Evolutionary conservation across 2,113 vertebrate species (phyloP).

Genomic region (Pelmatolapia mariae): DNA sequence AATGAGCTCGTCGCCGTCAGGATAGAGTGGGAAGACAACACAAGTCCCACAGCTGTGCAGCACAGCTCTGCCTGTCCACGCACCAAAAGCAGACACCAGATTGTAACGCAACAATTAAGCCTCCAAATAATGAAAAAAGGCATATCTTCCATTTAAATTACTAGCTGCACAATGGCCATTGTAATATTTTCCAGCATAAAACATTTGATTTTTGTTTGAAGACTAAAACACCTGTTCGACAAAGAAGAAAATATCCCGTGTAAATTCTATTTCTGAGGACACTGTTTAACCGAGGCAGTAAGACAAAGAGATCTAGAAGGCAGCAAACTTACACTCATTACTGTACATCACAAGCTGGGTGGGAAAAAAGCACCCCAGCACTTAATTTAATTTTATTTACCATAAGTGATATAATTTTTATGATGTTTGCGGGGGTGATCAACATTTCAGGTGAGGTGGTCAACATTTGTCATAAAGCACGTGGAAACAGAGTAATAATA

Average conservation of each 20-base stretch:
- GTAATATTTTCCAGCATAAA: not conserved
- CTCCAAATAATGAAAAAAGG: not conserved
- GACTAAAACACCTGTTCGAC: not conserved
- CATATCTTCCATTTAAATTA: not conserved
- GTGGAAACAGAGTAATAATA: not conserved
- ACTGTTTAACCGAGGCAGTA: not conserved
- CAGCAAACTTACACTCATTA: not conserved
- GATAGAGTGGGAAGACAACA: constrained; percentile 9
- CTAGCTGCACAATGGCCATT: not conserved
- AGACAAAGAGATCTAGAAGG: not conserved
- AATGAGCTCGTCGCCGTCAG: constrained; percentile 59
- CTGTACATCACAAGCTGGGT: not conserved
- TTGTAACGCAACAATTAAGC: not conserved
- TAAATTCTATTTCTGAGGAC: not conserved
- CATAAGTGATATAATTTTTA: constrained; percentile 5
- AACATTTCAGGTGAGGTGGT: not conserved
- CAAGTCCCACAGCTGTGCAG: constrained; percentile 13
- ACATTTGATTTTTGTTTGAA: not conserved
- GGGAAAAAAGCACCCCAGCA: not conserved
- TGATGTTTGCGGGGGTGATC: not conserved
- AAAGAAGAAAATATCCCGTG: not conserved
- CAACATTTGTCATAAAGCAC: not conserved
- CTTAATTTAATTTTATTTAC: not conserved
- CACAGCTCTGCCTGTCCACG: not conserved
- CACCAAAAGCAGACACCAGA: not conserved